Conservation (phyloP, 2,113 vertebrate species). For the Formicarius rufipectus region DNA sequence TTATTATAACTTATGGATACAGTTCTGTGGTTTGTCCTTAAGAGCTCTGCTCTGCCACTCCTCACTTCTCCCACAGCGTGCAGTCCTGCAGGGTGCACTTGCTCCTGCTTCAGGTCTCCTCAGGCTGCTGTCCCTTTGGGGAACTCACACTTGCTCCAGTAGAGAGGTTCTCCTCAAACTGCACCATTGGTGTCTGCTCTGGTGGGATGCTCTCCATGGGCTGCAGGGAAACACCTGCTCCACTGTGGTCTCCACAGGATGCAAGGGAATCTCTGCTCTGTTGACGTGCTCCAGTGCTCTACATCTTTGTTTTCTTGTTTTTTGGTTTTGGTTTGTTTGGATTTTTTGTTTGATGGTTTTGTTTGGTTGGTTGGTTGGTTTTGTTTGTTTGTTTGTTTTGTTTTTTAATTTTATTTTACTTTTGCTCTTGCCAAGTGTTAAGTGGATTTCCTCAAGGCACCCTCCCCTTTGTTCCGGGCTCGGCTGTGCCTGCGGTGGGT, state of each 20-base stretch:
- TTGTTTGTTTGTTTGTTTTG: too few relatives aligned
- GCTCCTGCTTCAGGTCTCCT: background rate
- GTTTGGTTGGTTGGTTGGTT: too few relatives aligned
- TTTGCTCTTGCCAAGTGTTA: background rate
- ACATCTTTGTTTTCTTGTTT: background rate
- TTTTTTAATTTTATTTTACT: rapidly evolving
- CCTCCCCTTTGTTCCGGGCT: rapidly evolving
- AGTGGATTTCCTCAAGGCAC: rapidly evolving
- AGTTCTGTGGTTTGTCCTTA: rapidly evolving
- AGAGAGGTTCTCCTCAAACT: rapidly evolving
- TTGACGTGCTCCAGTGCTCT: rapidly evolving
- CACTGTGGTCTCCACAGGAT: background rate
- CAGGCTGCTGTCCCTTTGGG: background rate
- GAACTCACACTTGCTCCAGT: background rate
- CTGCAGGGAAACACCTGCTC: background rate
- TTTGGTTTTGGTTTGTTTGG: too few relatives aligned
- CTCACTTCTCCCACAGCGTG: background rate
- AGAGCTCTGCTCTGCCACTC: background rate
- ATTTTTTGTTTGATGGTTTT: too few relatives aligned
- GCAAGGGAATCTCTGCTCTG: background rate
- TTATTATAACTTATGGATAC: background rate
- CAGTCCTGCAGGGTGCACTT: background rate
- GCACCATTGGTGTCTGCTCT: background rate
- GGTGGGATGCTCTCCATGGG: background rate
- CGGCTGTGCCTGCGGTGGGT: rapidly evolving